Percentiles rank a stretch among this genome's conserved stretches.
Conservation (phyloP, 2,113 vertebrate species). For the Larimichthys crocea region DNA sequence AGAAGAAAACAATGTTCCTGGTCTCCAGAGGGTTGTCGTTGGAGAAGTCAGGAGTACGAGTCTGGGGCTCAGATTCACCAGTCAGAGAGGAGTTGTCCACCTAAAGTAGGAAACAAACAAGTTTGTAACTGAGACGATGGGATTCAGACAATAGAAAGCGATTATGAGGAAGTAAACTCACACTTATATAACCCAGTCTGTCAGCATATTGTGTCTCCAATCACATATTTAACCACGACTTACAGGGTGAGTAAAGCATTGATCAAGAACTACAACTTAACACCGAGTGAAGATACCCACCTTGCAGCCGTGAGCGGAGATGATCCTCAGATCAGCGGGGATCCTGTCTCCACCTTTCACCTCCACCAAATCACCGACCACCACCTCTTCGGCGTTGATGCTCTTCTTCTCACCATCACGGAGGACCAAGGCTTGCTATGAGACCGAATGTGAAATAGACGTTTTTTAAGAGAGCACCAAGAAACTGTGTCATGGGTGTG, state of each 20-base stretch:
- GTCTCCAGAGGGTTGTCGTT: slow-evolving; percentile 96
- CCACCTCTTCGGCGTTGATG: slow-evolving; percentile 94
- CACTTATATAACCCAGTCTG: not conserved
- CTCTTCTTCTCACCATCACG: slow-evolving; percentile 93
- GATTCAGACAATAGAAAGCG: not conserved
- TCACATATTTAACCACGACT: not conserved
- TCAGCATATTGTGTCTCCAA: not conserved
- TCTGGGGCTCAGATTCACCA: slow-evolving; percentile 96
- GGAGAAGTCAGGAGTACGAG: slow-evolving; percentile 93
- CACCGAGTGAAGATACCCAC: slow-evolving; percentile 66
- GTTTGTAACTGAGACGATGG: no score
- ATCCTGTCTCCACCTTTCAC: slow-evolving; percentile 97
- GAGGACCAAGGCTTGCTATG: slow-evolving; percentile 95
- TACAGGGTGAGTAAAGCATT: not conserved
- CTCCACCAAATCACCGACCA: slow-evolving; percentile 94
- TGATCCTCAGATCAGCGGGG: slow-evolving; percentile 92
- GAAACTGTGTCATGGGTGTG: not conserved
- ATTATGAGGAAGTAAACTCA: not conserved
- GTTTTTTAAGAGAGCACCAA: not conserved
- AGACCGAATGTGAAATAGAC: not conserved
- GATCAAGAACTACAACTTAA: not conserved
- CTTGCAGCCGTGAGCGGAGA: slow-evolving; percentile 96
- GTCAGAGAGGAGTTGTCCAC: slow-evolving; percentile 98
- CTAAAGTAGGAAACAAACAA: slow-evolving; percentile 66
- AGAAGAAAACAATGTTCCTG: slow-evolving; percentile 95